Evolutionary conservation across 1,140 invertebrate genomes (phyloP).

Genomic region (Drosophila chauvacae): DNA sequence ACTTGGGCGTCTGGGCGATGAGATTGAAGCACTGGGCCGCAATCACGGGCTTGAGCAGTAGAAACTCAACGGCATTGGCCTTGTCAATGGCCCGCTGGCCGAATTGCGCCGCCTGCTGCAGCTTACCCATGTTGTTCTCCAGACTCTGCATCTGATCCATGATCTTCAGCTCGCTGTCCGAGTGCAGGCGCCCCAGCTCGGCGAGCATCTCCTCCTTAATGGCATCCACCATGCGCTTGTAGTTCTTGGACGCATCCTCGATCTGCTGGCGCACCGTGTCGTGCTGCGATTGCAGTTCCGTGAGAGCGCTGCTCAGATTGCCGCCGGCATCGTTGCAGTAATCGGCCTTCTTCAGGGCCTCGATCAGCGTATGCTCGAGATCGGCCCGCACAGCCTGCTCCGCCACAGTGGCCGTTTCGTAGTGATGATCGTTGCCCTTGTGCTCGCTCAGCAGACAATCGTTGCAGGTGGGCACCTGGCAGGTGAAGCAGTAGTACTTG

Average conservation of each 20-base stretch:
- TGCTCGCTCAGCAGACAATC: slow-evolving; percentile 93
- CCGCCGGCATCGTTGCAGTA: slow-evolving; percentile 91
- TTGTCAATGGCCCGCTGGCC: slow-evolving; percentile 91
- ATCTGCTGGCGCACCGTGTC: slow-evolving; percentile 94
- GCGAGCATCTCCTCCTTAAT: slow-evolving; percentile 90
- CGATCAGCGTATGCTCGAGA: slow-evolving; percentile 89
- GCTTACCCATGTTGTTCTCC: slow-evolving; percentile 91
- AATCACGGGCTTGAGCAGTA: slow-evolving; percentile 92
- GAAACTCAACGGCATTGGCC: slow-evolving; percentile 92
- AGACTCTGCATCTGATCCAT: slow-evolving; percentile 94
- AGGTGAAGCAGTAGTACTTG: slow-evolving; percentile 92
- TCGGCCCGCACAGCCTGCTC: slow-evolving; percentile 91
- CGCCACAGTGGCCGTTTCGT: slow-evolving; percentile 90
- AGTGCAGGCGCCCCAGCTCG: slow-evolving; percentile 92
- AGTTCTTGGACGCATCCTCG: slow-evolving; percentile 93
- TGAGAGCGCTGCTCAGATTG: slow-evolving; percentile 91
- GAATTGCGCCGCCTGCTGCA: slow-evolving; percentile 94
- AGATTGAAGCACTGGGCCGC: slow-evolving; percentile 90
- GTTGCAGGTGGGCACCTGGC: slow-evolving; percentile 92
- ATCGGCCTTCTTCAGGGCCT: slow-evolving; percentile 88
- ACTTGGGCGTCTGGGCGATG: slow-evolving; percentile 91
- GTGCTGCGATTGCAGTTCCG: slow-evolving; percentile 93
- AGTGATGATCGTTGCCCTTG: slow-evolving; percentile 90
- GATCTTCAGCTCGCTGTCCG: slow-evolving; percentile 92
- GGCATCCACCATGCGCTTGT: slow-evolving; percentile 92